These are phyloP conservation scores for Holacanthus passer DNA, from an alignment of 2,113 vertebrate genomes.

Conservation along the genomic window DNA sequence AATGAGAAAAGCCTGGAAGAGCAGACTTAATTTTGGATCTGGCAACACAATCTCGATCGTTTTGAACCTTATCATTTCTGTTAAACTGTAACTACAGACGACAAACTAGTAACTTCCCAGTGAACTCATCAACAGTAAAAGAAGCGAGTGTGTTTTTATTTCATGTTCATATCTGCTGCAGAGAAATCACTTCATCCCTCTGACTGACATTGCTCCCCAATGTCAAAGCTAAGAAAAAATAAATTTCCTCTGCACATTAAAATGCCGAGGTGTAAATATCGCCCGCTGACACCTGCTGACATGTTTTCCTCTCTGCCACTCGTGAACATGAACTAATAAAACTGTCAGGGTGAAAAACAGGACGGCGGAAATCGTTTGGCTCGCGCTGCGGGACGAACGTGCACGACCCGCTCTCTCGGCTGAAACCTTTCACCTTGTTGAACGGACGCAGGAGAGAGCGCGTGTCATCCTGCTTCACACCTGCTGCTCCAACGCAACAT, in stretches of 20 bases:
- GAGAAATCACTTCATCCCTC: neutral
- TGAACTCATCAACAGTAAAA: neutral
- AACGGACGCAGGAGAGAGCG: neutral
- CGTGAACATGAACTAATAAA: constrained; percentile 55
- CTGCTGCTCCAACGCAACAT: constrained; percentile 2
- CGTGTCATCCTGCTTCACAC: neutral
- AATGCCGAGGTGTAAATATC: constrained; percentile 22
- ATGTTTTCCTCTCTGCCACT: neutral
- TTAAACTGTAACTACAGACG: too few relatives aligned
- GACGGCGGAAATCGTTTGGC: neutral
- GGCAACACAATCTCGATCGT: too few relatives aligned
- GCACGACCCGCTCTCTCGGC: neutral
- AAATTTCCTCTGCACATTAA: neutral
- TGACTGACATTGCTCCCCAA: neutral
- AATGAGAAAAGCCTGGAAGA: too few relatives aligned
- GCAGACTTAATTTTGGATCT: too few relatives aligned
- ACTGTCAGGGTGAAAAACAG: constrained; percentile 28
- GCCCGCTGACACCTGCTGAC: constrained; percentile 10
- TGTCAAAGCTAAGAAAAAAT: constrained; percentile 1
- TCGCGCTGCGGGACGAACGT: neutral
- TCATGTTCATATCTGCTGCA: too few relatives aligned
- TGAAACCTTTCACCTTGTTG: neutral
- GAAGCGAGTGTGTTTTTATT: neutral
- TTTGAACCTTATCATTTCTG: too few relatives aligned
- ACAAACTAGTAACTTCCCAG: too few relatives aligned